Evolutionary conservation across 1,140 invertebrate genomes (phyloP).

Genomic region (Lasioglossum baleicum): DNA sequence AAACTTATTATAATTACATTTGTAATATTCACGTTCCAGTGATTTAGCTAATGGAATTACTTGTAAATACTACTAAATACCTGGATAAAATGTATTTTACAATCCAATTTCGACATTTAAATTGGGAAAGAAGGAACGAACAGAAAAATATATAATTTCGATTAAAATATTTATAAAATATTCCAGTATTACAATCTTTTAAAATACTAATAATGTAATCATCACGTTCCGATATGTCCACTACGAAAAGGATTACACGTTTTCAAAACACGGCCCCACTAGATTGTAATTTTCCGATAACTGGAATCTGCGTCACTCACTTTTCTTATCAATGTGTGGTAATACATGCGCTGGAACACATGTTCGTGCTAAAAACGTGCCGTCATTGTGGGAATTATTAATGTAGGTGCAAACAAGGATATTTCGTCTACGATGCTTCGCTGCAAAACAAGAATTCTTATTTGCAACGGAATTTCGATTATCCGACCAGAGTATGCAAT

Average conservation of each 20-base stretch:
- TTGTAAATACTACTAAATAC: too few relatives aligned
- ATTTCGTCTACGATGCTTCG: neutral
- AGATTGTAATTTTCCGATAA: neutral
- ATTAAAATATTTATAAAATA: too few relatives aligned
- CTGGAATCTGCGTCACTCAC: neutral
- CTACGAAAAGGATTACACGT: neutral
- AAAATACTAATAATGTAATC: too few relatives aligned
- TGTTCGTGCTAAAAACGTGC: neutral
- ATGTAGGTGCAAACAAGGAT: neutral
- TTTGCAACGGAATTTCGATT: neutral
- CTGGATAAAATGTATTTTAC: too few relatives aligned
- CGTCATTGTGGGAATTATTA: neutral
- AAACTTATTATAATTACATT: too few relatives aligned
- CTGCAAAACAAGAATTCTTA: too few relatives aligned
- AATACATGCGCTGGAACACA: neutral
- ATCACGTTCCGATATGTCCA: neutral
- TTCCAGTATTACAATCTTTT: too few relatives aligned
- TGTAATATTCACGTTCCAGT: too few relatives aligned
- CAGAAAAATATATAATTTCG: too few relatives aligned
- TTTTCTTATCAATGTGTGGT: conserved; percentile 2
- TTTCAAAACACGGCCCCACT: neutral
- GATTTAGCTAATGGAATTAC: too few relatives aligned
- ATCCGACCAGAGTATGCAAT: neutral
- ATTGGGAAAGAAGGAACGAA: too few relatives aligned
- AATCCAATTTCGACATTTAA: too few relatives aligned